Base-by-base conservation (phyloP, 2,113 vertebrate genomes). In the Dasyprocta punctata region DNA sequence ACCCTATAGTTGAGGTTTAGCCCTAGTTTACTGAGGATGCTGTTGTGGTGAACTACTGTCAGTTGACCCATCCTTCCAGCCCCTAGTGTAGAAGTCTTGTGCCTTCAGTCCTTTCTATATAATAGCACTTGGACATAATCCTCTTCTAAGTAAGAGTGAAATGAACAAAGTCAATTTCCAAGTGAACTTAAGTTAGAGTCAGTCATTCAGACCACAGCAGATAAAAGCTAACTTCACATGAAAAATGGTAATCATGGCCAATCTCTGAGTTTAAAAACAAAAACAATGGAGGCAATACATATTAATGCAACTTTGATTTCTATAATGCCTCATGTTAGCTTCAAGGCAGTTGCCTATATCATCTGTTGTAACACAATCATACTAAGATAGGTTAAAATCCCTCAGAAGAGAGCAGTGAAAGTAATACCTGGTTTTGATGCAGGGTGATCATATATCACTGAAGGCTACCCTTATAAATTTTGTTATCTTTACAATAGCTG, bases 51-150 rank as follows among this genome's bases (percentile, higher is more conserved):
- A 81, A 30, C 10, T 41, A 4, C 61, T 36, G 36, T 41, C 10
- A 52, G 10, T 3, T 63, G 58, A 30, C 0, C 0, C 47, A 7
- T 24, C 41, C 49, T 41, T 16, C 36, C 10, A 1, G 13, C 3
- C 61, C 6, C 17, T 0, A 4, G 14, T 7, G 54, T 13, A 26
- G 63, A 56, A 33, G 41, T 14, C 52, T 17, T 38, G 33, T 38
- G 54, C 19, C 36, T 38, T 22, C 26, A 7, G 4, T 9, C 16
- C 2, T 26, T 44, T 28, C 73, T 54, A 3, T 82, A 41, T 52
- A 30, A 6, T 1, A 11, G 17, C 41, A 52, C 24, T 47, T 26
- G 8, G 38, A 6, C 5, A 36, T 36, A 69, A 9, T 6, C 7
- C 47, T 38, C 13, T 56, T 65, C 44, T 13, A 83, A 65, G 54